A percentile compares a stretch with the other conserved stretches of the same genome.
Conservation (phyloP, 2,888 invertebrate genomes). For the Drosophila pegasa region DNA sequence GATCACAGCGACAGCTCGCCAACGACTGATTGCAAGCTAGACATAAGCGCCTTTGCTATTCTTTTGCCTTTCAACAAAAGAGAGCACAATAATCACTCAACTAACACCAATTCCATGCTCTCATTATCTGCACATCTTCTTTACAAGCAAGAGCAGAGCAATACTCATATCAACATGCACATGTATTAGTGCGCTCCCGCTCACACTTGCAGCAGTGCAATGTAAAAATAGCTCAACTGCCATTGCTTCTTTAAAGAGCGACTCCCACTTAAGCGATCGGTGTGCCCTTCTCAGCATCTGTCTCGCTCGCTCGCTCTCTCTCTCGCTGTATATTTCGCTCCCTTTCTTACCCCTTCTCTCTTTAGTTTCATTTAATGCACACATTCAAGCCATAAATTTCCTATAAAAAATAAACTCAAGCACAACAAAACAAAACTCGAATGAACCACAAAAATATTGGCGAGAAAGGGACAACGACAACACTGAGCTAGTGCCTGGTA, state of each 20-base stretch:
- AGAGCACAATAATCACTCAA: neutral
- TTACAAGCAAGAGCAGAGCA: no score
- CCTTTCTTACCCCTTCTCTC: no score
- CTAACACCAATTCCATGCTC: neutral
- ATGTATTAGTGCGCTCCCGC: neutral
- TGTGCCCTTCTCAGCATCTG: no score
- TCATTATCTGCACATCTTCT: neutral
- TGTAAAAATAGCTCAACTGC: no score
- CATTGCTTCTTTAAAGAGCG: neutral
- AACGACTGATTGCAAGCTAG: neutral
- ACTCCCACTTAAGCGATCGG: neutral
- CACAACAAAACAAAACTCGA: neutral
- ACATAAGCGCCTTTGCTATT: neutral
- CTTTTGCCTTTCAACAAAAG: neutral
- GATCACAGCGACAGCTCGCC: neutral
- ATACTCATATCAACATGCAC: neutral
- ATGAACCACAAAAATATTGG: constrained; percentile 21
- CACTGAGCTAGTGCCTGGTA: constrained; percentile 16
- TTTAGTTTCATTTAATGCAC: constrained; percentile 15
- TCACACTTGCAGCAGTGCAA: neutral
- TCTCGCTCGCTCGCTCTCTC: neutral
- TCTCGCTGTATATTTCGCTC: neutral
- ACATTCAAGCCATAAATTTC: constrained; percentile 58
- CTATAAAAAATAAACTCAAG: constrained; percentile 22
- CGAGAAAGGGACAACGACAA: constrained; percentile 24